Evolutionary conservation across 2,888 invertebrate genomes (phyloP), one percentile per base, ranked within the genome.

Genomic region (Crepidodera aurea): DNA sequence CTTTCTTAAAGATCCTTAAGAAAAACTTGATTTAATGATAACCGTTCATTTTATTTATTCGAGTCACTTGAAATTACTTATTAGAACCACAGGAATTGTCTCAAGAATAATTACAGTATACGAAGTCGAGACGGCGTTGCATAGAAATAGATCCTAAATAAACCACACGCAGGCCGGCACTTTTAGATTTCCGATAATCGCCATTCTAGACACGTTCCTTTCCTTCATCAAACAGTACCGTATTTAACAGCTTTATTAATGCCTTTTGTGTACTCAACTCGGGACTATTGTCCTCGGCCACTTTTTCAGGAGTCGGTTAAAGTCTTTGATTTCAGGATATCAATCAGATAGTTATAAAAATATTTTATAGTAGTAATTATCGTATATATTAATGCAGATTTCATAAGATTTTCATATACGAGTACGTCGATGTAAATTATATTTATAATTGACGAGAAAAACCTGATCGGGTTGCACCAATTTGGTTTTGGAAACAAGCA

Each of bases 191-290:
- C 39, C 57, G 37, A 27, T 29, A 10, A 57, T 57, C 37, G 48
- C 39, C 50, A 57, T 57, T 57, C 48, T 57, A 57, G 48, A 48
- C 57, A 57, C 57, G 57, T 57, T 39, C 57, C 27, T 57, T 59
- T 46, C 32, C 64, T 57, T 54, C 53, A 70, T 71, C 70, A 68
- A 69, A 62, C 64, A 57, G 65, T 64, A 67, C 65, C 60, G 60
- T 67, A 69, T 66, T 67, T 69, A 69, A 71, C 70, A 68, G 67
- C 70, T 70, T 69, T 69, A 71, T 72, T 71, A 70, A 68, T 70
- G 65, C 67, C 68, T 67, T 67, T 70, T 70, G 67, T 68, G 57
- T 57, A 57, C 53, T 60, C 18, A 29, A 54, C 25, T 10, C 29
- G 8, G 18, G 42, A 42, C 27, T 10, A 65, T 67, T 65, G 64